Evolutionary conservation across 2,113 vertebrate species (phyloP).

Genomic region (Phainopepla nitens): DNA sequence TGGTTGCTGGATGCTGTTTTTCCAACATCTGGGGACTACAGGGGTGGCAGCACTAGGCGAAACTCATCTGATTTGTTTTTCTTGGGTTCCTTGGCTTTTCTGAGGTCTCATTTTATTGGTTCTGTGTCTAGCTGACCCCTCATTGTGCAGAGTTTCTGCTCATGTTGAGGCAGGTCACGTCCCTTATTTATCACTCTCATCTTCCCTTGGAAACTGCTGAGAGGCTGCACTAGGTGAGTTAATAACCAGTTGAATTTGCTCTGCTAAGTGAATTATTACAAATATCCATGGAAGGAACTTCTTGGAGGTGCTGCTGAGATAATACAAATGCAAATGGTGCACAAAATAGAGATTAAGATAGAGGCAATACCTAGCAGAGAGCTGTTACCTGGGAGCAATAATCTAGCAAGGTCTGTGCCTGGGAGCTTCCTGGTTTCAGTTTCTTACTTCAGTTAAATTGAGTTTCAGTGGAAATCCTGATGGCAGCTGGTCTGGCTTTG

Average conservation of each 20-base stretch:
- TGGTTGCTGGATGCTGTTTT: neutral
- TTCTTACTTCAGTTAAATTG: neutral
- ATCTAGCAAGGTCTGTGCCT: neutral
- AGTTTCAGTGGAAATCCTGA: neutral
- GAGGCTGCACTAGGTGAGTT: neutral
- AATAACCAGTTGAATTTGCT: neutral
- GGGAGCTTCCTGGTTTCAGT: neutral
- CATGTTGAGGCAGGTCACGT: neutral
- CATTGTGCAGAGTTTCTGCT: rapidly evolving
- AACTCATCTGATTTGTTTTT: neutral
- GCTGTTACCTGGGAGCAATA: neutral
- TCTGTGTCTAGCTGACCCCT: neutral
- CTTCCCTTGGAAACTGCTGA: neutral
- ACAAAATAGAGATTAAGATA: neutral
- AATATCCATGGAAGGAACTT: neutral
- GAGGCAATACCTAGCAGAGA: neutral
- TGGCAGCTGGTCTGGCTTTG: neutral
- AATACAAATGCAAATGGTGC: neutral
- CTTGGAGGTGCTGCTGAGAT: neutral
- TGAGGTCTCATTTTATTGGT: neutral
- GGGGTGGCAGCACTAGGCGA: neutral
- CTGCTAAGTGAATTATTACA: neutral
- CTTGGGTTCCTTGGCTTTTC: neutral
- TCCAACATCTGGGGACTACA: neutral
- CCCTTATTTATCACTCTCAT: neutral